Percentiles rank a stretch among this genome's conserved stretches.
Evolutionary conservation across 1,140 invertebrate genomes (phyloP).

Genomic region (Tetramorium alpestre): DNA sequence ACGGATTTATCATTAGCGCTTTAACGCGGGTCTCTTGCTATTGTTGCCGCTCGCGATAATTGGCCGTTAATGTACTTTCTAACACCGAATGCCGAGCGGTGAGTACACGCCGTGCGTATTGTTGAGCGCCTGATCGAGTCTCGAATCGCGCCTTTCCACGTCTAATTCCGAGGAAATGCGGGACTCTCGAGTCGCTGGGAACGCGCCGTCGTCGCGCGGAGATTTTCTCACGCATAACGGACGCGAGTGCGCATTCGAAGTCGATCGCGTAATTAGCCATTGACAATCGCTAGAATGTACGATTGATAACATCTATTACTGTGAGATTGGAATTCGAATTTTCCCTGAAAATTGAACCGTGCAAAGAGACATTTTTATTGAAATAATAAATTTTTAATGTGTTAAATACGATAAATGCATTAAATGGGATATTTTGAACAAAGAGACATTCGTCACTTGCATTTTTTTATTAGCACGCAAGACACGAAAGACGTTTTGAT

Average conservation of each 20-base stretch:
- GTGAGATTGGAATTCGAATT: not conserved
- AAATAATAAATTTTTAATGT: not conserved
- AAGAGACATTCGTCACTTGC: not conserved
- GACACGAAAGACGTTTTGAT: not conserved
- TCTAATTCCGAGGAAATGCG: constrained; percentile 40
- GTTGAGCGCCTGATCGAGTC: constrained; percentile 28
- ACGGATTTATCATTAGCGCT: constrained; percentile 35
- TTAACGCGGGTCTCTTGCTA: constrained; percentile 30
- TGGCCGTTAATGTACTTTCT: constrained; percentile 49
- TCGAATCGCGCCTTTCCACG: constrained; percentile 36
- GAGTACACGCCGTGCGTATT: constrained; percentile 7
- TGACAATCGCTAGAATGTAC: not conserved
- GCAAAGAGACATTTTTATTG: not conserved
- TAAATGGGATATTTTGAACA: not conserved
- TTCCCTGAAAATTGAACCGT: not conserved
- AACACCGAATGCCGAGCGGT: constrained; percentile 3
- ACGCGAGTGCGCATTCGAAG: not conserved
- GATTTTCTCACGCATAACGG: constrained; percentile 59
- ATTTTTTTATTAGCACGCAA: not conserved
- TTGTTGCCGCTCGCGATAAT: constrained; percentile 49
- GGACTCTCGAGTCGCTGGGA: constrained; percentile 30
- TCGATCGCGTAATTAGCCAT: constrained; percentile 48
- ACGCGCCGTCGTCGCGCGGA: constrained; percentile 23
- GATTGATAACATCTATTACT: not conserved
- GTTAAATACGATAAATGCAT: not conserved